A percentile compares a stretch with the other conserved stretches of the same genome.
Conservation (phyloP, 2,888 invertebrate genomes). For the Dynastes grantii region DNA sequence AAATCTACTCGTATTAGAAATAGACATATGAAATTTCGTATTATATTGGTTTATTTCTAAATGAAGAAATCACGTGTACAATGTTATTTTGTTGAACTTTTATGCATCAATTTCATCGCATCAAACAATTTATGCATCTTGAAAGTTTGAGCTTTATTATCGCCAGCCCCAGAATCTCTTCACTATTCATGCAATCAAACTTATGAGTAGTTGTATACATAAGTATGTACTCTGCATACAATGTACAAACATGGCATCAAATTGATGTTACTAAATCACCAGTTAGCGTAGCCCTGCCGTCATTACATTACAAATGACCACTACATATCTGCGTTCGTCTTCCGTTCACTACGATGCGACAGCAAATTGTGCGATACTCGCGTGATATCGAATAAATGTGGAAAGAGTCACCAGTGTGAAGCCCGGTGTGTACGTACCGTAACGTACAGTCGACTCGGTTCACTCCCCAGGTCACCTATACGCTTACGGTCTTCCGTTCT, state of each 20-base stretch:
- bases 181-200: too few relatives aligned
- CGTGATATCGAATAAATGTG: slow-evolving; percentile 35
- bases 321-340: slow-evolving; percentile 66
- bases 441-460: neutral
- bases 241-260: slow-evolving; percentile 53
- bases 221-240: neutral
- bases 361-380: slow-evolving; percentile 61
- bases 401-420: slow-evolving; percentile 37
- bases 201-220: too few relatives aligned
- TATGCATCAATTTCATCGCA: too few relatives aligned
- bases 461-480: slow-evolving; percentile 51
- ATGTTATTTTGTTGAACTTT: too few relatives aligned
- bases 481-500: slow-evolving; percentile 55
- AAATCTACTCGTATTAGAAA: too few relatives aligned
- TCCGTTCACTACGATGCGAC: slow-evolving; percentile 60
- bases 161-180: too few relatives aligned
- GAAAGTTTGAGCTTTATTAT: too few relatives aligned
- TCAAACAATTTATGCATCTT: too few relatives aligned
- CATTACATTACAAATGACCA: slow-evolving; percentile 68
- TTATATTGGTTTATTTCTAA: too few relatives aligned
- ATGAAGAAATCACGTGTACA: too few relatives aligned
- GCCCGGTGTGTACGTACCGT: neutral
- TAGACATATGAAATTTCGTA: too few relatives aligned
- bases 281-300: slow-evolving; percentile 65
- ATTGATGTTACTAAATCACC: slow-evolving; percentile 68